Evolutionary conservation across 2,797 vertebrate genomes (phyloP), one percentile per base, ranked within the genome.

Genomic region (Acipenser ruthenus): DNA sequence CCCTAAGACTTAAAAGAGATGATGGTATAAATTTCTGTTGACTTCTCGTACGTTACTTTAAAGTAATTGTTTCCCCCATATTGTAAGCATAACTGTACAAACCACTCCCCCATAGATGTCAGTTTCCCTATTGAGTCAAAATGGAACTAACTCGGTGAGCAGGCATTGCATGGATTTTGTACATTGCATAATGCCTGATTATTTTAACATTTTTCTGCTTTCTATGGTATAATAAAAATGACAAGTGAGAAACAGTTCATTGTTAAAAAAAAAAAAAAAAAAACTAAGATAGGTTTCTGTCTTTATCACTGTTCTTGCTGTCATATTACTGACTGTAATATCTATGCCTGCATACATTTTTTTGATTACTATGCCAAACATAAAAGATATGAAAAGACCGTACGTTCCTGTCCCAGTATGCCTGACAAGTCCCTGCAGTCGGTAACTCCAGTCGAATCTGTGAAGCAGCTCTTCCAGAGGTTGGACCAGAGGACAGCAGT

Each of bases 341-440:
- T 49, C 51, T 60, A 63, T 51, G 52, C 66, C 51, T 13, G 49
- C 13, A 67, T 47, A 64, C 64, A 62, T 70, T 67, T 67, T 63
- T 65, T 59, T 61, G 60, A 63, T 64, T 63, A 67, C 55, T 67
- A 67, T 67, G 67, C 3, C 10, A 47, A 37, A 49, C 62, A 61
- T 6, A 10, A 59, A 52, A 49, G 6, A 9, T 7, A 70, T 60
- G 60, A 51, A 60, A 53, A 15, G 6, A 48, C 37, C 89, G 87
- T 74, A 90, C 89, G 79, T 53, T 84, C 79, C 6, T 89, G 72
- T 4, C 79, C 87, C 10, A 91, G 70, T 79, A 90, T 49, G 0
- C 88, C 86, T 52, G 89, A 84, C 59, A 89, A 89, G 7, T 72
- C 80, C 63, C 90, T 91, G 79, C 88, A 91, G 80, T 90, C 84